Conservation (phyloP, 2,888 invertebrate species). For the Epistrophella euchroma region DNA sequence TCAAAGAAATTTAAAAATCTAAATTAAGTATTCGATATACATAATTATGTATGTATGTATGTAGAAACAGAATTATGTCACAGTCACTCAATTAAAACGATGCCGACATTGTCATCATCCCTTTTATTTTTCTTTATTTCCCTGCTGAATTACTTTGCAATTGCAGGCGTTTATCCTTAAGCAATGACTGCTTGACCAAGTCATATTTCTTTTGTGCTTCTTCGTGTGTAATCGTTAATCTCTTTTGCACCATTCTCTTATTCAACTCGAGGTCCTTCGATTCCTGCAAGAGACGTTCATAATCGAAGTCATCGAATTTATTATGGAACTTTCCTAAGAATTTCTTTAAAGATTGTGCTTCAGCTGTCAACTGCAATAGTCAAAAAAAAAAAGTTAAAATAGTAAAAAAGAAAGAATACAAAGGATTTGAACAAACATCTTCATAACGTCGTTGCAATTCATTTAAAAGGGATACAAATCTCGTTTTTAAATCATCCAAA, state of each 20-base stretch:
- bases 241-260: slow-evolving; percentile 83
- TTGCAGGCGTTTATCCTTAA: slow-evolving; percentile 80
- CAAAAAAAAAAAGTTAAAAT: not conserved
- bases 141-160: slow-evolving; percentile 63
- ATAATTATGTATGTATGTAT: not conserved
- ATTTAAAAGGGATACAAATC: slow-evolving; percentile 87
- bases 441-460: slow-evolving; percentile 88
- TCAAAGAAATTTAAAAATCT: not conserved
- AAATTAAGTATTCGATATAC: not conserved
- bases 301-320: slow-evolving; percentile 82
- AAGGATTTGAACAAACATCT: slow-evolving; percentile 83
- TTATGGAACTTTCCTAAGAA: slow-evolving; percentile 82
- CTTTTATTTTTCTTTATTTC: not conserved
- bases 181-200: slow-evolving; percentile 80
- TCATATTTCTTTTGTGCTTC: slow-evolving; percentile 83
- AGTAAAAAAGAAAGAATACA: not conserved
- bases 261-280: slow-evolving; percentile 81
- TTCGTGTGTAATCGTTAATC: slow-evolving; percentile 82
- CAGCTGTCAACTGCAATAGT: slow-evolving; percentile 80
- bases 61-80: not conserved
- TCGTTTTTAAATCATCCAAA: slow-evolving; percentile 88
- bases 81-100: not conserved
- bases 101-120: not conserved
- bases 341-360: slow-evolving; percentile 80
- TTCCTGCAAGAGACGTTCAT: slow-evolving; percentile 80